Base-by-base conservation (phyloP, 2,888 invertebrate genomes). In the Acleris emargana region DNA sequence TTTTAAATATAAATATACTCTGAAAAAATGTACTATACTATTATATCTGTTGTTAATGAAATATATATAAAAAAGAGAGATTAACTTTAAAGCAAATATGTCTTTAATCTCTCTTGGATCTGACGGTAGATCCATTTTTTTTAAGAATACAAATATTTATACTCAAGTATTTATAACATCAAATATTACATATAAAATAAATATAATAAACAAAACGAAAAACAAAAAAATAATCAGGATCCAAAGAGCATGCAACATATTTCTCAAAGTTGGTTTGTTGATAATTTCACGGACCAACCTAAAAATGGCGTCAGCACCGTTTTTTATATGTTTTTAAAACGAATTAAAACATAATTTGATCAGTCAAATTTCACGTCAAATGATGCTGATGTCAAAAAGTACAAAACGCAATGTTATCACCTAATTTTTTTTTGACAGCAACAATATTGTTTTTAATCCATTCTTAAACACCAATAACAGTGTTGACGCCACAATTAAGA, bases 251-350 rank as follows among this genome's bases (percentile, higher is more conserved):
- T 86, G 86, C 84, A 81, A 73, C 62, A 78, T 78, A 86, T 84
- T 87, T 76, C 89, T 87, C 89, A 89, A 89, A 89, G 88, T 89
- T 90, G 89, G 89, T 88, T 74, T 62, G 18, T 32, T 20, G 17
- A 38, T 50, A 42, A 25, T 43, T 53, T 47, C 5, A n/a, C 42
- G 38, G 16, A 17, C n/a, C 5, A 45, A 45, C 7, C 45, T 17
- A 17, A 45, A n/a, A 45, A 45, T 45, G 45, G 16, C 45, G 45
- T 45, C 45, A 45, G 6, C 45, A n/a, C 45, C 3, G 45, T 17
- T n/a, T 6, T n/a, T n/a, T 17, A n/a, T 16, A 38, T 13, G 3
- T 45, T 43, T 16, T 32, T 38, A 13, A 1, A n/a, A 45, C 17
- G 1, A 6, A 7, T 45, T 17, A 45, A 38, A 38, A 45, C 1